These are phyloP conservation scores for Formicarius rufipectus DNA, from an alignment of 2,113 vertebrate genomes.

Conservation along the genomic window DNA sequence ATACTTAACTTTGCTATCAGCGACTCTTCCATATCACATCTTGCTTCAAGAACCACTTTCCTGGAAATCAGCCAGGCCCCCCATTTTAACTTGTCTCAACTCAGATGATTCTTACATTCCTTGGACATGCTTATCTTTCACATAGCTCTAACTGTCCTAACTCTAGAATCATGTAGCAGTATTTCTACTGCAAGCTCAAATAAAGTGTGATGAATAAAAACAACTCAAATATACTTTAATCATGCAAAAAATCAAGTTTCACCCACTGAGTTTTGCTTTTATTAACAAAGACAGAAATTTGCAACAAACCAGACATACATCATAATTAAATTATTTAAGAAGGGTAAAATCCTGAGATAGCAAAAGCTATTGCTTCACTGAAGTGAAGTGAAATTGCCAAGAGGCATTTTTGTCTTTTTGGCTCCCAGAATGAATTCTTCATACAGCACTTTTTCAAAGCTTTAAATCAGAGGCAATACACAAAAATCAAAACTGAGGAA, in stretches of 20 bases:
- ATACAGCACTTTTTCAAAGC: neutral
- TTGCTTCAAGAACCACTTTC: neutral
- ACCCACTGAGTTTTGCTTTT: conserved; percentile 16
- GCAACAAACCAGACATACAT: conserved; percentile 10
- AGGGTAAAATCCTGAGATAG: conserved; percentile 46
- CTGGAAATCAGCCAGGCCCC: neutral
- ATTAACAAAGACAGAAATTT: conserved; percentile 54
- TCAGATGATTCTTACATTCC: neutral
- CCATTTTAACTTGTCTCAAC: neutral
- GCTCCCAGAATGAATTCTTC: neutral
- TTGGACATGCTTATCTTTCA: neutral
- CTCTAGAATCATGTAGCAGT: neutral
- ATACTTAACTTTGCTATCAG: neutral
- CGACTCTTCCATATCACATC: neutral
- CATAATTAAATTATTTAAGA: conserved; percentile 1
- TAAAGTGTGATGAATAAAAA: neutral
- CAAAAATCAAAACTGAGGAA: neutral
- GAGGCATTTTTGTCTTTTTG: neutral
- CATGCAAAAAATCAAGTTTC: conserved; percentile 19
- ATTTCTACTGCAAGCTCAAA: neutral
- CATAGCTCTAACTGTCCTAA: neutral
- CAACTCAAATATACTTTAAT: neutral
- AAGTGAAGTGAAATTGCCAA: neutral
- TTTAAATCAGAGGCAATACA: conserved; percentile 6
- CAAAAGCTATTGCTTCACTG: conserved; percentile 1